Evolutionary conservation across 2,888 invertebrate genomes (phyloP).

Genomic region (Mantis religiosa): DNA sequence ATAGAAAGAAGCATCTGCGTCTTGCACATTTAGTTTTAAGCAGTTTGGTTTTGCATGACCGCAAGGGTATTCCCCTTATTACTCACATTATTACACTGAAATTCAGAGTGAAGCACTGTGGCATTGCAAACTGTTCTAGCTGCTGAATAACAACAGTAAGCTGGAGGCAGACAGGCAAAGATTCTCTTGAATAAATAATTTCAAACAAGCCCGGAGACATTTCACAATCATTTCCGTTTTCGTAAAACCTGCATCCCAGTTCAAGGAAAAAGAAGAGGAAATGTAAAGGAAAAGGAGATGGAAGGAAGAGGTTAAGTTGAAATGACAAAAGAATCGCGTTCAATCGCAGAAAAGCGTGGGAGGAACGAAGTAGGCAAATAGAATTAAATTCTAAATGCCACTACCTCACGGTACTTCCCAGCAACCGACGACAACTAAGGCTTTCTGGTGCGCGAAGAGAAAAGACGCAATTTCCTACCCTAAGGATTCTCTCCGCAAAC

Average conservation of each 20-base stretch:
- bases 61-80: neutral
- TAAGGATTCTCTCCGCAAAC: neutral
- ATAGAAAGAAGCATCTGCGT: too few relatives aligned
- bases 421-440: neutral
- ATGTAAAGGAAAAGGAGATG: neutral
- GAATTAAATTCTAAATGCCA: slow-evolving; percentile 25
- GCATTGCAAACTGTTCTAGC: neutral
- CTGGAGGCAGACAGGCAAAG: neutral
- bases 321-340: slow-evolving; percentile 15
- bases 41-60: neutral
- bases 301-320: neutral
- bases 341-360: slow-evolving; percentile 3
- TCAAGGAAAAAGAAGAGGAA: neutral
- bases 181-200: neutral
- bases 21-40: neutral
- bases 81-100: neutral
- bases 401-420: neutral
- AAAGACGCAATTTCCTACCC: neutral
- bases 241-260: neutral
- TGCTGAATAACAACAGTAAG: neutral
- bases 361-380: slow-evolving; percentile 24
- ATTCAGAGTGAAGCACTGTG: neutral
- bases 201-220: neutral
- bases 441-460: neutral
- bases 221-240: neutral